These are phyloP conservation scores for Tricholauxania praeusta DNA, from an alignment of 2,888 invertebrate species.

Conservation along the genomic window DNA sequence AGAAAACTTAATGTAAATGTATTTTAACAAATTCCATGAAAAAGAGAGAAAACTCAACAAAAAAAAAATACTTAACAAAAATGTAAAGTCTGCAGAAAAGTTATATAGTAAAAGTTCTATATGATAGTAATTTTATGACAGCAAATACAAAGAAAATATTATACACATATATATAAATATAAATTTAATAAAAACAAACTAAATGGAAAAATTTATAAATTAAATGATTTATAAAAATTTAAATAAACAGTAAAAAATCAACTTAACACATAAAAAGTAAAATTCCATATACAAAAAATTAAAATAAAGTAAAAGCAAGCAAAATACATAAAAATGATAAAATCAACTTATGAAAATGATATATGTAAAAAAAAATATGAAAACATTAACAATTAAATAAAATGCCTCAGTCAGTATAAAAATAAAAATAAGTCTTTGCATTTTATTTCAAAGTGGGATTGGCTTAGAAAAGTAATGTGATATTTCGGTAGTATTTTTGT, in stretches of 20 bases:
- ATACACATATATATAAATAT: constrained; percentile 14
- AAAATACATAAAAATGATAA: constrained; percentile 40
- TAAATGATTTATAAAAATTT: constrained; percentile 25
- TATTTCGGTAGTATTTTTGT: too few species aligned
- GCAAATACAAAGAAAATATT: constrained; percentile 6
- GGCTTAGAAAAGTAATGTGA: too few species aligned
- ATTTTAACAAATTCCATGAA: constrained; percentile 4
- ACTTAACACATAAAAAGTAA: constrained; percentile 36
- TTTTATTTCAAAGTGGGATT: too few species aligned
- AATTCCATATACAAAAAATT: constrained; percentile 50
- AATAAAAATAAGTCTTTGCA: constrained; percentile 44
- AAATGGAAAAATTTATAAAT: constrained; percentile 17
- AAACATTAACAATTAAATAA: constrained; percentile 49
- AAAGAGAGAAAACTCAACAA: constrained; percentile 6
- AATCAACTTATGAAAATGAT: constrained; percentile 51
- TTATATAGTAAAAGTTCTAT: constrained; percentile 1
- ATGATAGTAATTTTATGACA: constrained; percentile 19
- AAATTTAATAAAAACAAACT: constrained; percentile 27
- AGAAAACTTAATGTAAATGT: constrained; percentile 13
- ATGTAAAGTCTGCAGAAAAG: constrained; percentile 7
- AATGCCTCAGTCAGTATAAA: constrained; percentile 70
- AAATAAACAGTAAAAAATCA: constrained; percentile 25
- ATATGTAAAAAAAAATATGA: constrained; percentile 46
- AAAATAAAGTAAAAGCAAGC: constrained; percentile 35
- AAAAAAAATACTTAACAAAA: constrained; percentile 2